phyloP scores from a whole-genome alignment of 2,888 invertebrate species.

The Embidobia sp. region DNA sequence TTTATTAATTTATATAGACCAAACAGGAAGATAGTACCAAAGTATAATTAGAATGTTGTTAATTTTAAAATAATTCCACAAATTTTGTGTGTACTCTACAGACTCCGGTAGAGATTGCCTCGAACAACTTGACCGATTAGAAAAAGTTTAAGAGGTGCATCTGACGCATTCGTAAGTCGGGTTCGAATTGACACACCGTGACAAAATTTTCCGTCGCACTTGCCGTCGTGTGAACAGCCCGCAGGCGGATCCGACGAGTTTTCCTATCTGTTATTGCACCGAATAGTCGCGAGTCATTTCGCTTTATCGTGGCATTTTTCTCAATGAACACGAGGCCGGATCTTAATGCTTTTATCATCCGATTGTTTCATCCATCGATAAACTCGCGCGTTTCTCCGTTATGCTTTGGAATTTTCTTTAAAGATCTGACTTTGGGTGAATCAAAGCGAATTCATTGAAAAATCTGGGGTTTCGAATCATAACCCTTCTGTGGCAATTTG shows the following conservation, averaged over 20 bases:
- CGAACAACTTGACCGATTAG: conserved; percentile 19
- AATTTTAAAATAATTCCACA: too few relatives aligned
- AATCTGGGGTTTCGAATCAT: too few relatives aligned
- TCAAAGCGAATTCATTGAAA: too few relatives aligned
- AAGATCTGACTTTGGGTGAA: too few relatives aligned
- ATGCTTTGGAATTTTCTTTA: too few relatives aligned
- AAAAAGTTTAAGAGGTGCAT: background rate
- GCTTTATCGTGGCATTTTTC: background rate
- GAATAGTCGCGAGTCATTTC: conserved; percentile 7
- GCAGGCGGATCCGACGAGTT: conserved; percentile 14
- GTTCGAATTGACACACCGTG: conserved; percentile 3
- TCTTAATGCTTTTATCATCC: background rate
- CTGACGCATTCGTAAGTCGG: conserved; percentile 6
- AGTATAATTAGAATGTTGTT: too few relatives aligned
- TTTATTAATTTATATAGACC: too few relatives aligned
- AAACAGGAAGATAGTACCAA: too few relatives aligned
- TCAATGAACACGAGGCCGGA: conserved; percentile 2
- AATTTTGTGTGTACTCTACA: too few relatives aligned
- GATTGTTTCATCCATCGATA: background rate
- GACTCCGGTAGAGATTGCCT: too few relatives aligned
- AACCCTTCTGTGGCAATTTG: too few relatives aligned
- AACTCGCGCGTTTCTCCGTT: background rate
- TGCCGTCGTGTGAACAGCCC: conserved; percentile 6
- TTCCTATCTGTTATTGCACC: conserved; percentile 5
- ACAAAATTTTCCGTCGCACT: conserved; percentile 14